Evolutionary conservation across 2,888 invertebrate species (phyloP).

Genomic region (Tyria jacobaeae): DNA sequence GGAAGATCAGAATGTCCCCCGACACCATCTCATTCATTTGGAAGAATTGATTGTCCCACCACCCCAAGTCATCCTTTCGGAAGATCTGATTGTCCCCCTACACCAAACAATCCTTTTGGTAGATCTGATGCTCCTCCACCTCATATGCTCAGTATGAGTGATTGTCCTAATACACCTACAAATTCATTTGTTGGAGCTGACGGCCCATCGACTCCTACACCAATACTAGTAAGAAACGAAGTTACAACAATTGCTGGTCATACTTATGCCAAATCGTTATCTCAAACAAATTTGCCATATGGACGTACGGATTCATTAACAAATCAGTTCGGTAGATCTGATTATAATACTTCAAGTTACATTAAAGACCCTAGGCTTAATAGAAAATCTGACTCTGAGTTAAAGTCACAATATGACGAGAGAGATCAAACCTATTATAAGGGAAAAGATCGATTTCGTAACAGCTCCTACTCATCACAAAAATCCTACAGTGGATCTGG

Average conservation of each 20-base stretch:
- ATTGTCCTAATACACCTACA: conserved; percentile 46
- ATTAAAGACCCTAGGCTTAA: conserved; percentile 70
- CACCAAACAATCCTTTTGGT: conserved; percentile 63
- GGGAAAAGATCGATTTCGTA: conserved; percentile 52
- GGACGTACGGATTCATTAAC: conserved; percentile 40
- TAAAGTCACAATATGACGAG: conserved; percentile 55
- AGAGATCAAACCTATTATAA: conserved; percentile 58
- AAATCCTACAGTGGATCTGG: conserved; percentile 50
- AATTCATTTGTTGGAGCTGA: conserved; percentile 53
- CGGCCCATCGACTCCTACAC: conserved; percentile 45
- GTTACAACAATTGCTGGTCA: conserved; percentile 45
- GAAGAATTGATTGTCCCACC: conserved; percentile 58
- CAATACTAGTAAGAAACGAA: conserved; percentile 54
- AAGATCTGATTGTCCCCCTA: conserved; percentile 58
- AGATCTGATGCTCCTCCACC: conserved; percentile 65
- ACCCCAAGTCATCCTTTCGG: conserved; percentile 63
- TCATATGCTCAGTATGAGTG: conserved; percentile 50
- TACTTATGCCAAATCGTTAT: conserved; percentile 47
- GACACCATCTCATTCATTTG: conserved; percentile 64
- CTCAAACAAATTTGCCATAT: conserved; percentile 32
- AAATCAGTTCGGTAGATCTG: conserved; percentile 49
- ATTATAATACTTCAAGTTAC: conserved; percentile 44
- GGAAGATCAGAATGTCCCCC: conserved; percentile 60
- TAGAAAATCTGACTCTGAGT: conserved; percentile 64
- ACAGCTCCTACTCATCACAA: conserved; percentile 48